Evolutionary conservation across 2,113 vertebrate species (phyloP).

Genomic region (Brachypodius melanocephalos): DNA sequence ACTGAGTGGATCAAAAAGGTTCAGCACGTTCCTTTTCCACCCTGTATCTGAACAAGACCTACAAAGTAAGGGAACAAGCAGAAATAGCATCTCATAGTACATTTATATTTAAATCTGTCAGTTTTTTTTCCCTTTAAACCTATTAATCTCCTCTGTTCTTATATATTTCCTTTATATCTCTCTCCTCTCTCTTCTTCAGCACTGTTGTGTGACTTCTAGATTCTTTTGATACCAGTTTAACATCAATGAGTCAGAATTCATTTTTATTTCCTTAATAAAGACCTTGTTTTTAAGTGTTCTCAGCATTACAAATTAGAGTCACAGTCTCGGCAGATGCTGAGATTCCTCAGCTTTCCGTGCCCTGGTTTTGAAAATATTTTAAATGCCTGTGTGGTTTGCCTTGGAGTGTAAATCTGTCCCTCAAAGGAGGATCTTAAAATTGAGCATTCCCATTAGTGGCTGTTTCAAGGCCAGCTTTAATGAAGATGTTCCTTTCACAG

Average conservation of each 20-base stretch:
- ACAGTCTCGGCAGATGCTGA: background rate
- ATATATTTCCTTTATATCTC: background rate
- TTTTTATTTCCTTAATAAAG: conserved; percentile 11
- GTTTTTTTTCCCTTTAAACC: background rate
- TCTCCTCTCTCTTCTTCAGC: background rate
- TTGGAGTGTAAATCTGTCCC: conserved; percentile 36
- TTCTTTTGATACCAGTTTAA: background rate
- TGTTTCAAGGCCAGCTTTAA: conserved; percentile 39
- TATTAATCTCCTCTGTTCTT: background rate
- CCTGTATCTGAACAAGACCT: background rate
- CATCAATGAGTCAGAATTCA: background rate
- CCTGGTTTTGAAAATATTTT: conserved; percentile 53
- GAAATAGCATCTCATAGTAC: background rate
- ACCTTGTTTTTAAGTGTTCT: background rate
- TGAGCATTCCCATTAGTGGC: conserved; percentile 31
- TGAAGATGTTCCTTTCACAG: background rate
- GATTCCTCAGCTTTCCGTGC: background rate
- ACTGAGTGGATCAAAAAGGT: background rate
- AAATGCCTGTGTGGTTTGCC: conserved; percentile 37
- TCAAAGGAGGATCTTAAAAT: conserved; percentile 40
- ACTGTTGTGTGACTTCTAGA: background rate
- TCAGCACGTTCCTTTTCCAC: background rate
- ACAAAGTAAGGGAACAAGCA: background rate
- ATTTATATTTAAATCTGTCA: background rate
- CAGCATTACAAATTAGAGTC: background rate